Percentiles rank a stretch among this genome's conserved stretches.
Evolutionary conservation across 2,888 invertebrate species (phyloP).

Genomic region (Phalera bucephala): DNA sequence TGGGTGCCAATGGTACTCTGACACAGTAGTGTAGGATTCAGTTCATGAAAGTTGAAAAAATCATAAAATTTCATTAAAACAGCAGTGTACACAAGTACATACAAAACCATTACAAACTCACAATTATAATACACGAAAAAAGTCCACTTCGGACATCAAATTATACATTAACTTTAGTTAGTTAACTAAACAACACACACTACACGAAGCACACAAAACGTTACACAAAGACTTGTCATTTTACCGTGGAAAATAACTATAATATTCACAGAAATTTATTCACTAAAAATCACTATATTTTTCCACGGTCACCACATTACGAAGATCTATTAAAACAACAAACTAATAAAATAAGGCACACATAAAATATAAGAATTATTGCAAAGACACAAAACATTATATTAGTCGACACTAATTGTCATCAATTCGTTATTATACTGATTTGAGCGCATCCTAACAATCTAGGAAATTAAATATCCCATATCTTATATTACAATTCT

Average conservation of each 20-base stretch:
- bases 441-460: too few relatives aligned
- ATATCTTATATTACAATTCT: too few relatives aligned
- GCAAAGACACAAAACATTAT: neutral
- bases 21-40: too few relatives aligned
- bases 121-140: neutral
- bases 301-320: constrained; percentile 20
- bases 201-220: constrained; percentile 20
- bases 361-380: constrained; percentile 32
- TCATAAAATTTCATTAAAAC: too few relatives aligned
- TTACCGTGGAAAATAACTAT: constrained; percentile 22
- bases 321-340: constrained; percentile 30
- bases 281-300: constrained; percentile 4
- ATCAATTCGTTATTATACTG: too few relatives aligned
- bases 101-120: too few relatives aligned
- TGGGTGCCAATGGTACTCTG: too few relatives aligned
- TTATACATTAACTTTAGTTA: constrained; percentile 21
- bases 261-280: too few relatives aligned
- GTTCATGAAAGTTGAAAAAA: too few relatives aligned
- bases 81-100: neutral
- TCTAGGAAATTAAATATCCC: too few relatives aligned
- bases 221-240: constrained; percentile 1
- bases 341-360: constrained; percentile 65
- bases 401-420: neutral
- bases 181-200: constrained; percentile 23
- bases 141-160: constrained; percentile 15